Base-by-base conservation (phyloP, 2,888 invertebrate species). In the Caenorhabditis sinica region DNA sequence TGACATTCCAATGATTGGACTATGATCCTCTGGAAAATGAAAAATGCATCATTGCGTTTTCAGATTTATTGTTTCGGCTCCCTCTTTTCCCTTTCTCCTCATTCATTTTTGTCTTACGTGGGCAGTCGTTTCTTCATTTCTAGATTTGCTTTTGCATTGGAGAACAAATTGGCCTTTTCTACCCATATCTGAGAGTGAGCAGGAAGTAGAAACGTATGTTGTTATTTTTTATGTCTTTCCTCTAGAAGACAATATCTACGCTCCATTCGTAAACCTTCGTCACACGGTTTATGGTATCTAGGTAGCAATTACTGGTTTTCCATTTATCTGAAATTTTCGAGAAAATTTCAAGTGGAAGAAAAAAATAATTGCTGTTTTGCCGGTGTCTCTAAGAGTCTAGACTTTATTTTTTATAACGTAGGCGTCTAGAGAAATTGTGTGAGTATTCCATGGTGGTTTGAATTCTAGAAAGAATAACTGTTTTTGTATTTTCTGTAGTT, bases 31-130 rank as follows among this genome's bases (percentile, higher is more conserved):
- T 40, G 40, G 13, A 40, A 40, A 11, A 40, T 56, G 43, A 69
- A 69, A 56, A 69, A 56, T 56, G 69, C 69, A 69, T 69, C 56
- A n/a, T 28, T 69, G 69, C 69, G 36, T 69, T 40, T 68, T 49
- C 49, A 53, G 23, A 69, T 69, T 69, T 33, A 56, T 68, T 53
- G 51, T 53, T 69, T 40, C 65, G 15, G 65, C 45, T 23, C 17
- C 63, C 63, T 45, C 45, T 23, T 65, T n/a, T n/a, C n/a, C n/a
- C n/a, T n/a, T n/a, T 23, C 30, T 33, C 25, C 40, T 40, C 40
- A 36, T n/a, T 33, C 40, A 43, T 45, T 43, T 45, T 45, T 28
- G 8, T 40, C 23, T 5, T 40, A 11, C 40, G 13, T 40, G 36
- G 36, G 23, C 40, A 61, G n/a, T 61, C 60, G 30, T 36, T 60